Evolutionary conservation across 2,888 invertebrate species (phyloP), one percentile per base, ranked within the genome.

Genomic region (Dynastes maya): DNA sequence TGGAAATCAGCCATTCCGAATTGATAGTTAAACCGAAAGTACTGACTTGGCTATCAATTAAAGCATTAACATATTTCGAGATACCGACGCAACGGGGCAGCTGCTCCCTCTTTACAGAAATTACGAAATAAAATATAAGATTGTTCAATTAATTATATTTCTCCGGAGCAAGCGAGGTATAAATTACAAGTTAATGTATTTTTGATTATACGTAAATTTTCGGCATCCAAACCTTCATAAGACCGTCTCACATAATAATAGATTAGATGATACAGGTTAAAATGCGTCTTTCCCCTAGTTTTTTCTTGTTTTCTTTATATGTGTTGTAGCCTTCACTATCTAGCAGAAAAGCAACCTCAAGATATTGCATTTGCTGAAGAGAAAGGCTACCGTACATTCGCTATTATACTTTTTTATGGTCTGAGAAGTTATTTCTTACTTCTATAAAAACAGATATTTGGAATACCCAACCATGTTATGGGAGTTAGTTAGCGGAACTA

Each of bases 161-260:
- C 51, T 27, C 11, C 29, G 51, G 13, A 51, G 22, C 13, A 29
- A 68, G 27, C 51, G 51, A 68, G 49, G 68, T 68, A 68, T 68
- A 68, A 68, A 68, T 68, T 71, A 71, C 71, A 71, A 71, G 22
- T 72, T 72, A 58, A 72, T 72, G 58, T 45, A 72, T 61, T 72
- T 72, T 72, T 72, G 72, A 72, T 72, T 72, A 72, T 72, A 72
- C 58, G 11, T 72, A 55, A 72, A 72, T 72, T 58, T 72, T 40
- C 40, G 72, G 72, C 72, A 72, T 72, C 72, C 40, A 40, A 58
- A 40, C 37, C 72, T 27, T 55, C n/a, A 22, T 9, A 67, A 45
- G 40, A n/a, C 58, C 58, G 58, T 72, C 40, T 58, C 58, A 37
- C 51, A 11, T 72, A 72, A 72, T 72, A 58, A 72, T 58, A 72